A percentile compares a stretch with the other conserved stretches of the same genome.
phyloP scores from a whole-genome alignment of 1,140 invertebrate species.

The Agrypnia vestita region DNA sequence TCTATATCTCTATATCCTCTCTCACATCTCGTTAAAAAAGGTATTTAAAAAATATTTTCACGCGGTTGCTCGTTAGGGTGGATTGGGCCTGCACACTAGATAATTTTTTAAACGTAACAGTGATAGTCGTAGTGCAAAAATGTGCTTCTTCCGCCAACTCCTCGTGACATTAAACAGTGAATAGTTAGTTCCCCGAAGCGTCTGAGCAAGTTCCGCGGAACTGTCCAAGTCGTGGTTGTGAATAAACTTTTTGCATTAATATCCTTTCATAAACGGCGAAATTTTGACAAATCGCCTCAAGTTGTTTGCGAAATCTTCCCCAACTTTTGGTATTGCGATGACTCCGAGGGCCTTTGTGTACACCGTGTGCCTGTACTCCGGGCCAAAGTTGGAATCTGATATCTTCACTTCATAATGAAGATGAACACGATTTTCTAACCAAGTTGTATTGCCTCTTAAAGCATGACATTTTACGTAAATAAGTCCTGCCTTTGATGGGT shows the following conservation, averaged over 20 bases:
- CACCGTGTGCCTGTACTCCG: slow-evolving; percentile 4
- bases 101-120: no score
- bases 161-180: no score
- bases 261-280: slow-evolving; percentile 37
- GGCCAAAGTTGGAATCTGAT: slow-evolving; percentile 23
- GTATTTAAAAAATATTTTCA: no score
- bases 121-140: no score
- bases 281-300: slow-evolving; percentile 41
- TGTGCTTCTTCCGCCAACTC: no score
- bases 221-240: slow-evolving; percentile 21
- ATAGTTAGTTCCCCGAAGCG: not conserved
- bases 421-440: not conserved
- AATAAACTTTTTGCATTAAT: slow-evolving; percentile 46
- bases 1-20: no score
- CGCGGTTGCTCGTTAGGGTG: no score
- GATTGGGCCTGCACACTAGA: no score
- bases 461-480: no score
- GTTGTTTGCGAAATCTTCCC: slow-evolving; percentile 21
- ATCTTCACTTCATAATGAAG: slow-evolving; percentile 19
- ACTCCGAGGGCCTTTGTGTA: not conserved
- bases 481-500: no score
- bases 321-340: not conserved
- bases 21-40: no score
- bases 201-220: slow-evolving; percentile 4
- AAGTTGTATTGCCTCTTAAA: no score